Evolutionary conservation across 1,140 invertebrate species (phyloP), one percentile per base, ranked within the genome.

Genomic region (Plutomurus gul): DNA sequence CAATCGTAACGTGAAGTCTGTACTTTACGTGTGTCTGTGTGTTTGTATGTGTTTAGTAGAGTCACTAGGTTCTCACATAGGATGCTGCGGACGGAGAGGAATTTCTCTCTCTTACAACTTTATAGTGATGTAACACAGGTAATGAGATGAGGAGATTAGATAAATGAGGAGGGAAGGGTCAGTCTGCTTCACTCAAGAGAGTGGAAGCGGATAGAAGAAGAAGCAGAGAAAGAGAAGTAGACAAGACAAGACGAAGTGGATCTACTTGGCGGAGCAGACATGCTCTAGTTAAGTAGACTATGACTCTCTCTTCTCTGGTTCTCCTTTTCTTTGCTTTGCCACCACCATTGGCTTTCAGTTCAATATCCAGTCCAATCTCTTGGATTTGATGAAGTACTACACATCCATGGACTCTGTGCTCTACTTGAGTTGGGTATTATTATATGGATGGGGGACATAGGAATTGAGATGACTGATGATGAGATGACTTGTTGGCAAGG

Each of bases 401-500:
- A 30, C 27, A 27, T 65, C 20, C 25, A 22, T 10, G 18, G 20
- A 51, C 18, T 3, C 20, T 4, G 13, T 51, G n/a, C 5, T 51
- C 10, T 47, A 18, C 20, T 11, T 51, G 47, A 10, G 18, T 10
- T 8, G 11, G n/a, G 20, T n/a, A 6, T 30, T 65, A 65, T 65
- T 33, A 65, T 18, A 65, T 16, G 27, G 27, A 33, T 33, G 56
- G 56, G 47, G 25, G 20, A 51, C 20, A 51, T 51, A 51, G 20
- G n/a, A 65, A 65, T 65, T 65, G 43, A 74, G 43, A 74, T 74
- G 72, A 74, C 72, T 74, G 72, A 74, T 74, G 72, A 74, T 74
- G 43, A 74, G 40, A 47, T 74, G 72, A 74, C 72, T 74, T 74
- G 72, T 74, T 74, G 72, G 72, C 72, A 47, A 74, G 72, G 40